Base-by-base conservation (phyloP, 2,113 vertebrate species). In the Plestiodon gilberti region DNA sequence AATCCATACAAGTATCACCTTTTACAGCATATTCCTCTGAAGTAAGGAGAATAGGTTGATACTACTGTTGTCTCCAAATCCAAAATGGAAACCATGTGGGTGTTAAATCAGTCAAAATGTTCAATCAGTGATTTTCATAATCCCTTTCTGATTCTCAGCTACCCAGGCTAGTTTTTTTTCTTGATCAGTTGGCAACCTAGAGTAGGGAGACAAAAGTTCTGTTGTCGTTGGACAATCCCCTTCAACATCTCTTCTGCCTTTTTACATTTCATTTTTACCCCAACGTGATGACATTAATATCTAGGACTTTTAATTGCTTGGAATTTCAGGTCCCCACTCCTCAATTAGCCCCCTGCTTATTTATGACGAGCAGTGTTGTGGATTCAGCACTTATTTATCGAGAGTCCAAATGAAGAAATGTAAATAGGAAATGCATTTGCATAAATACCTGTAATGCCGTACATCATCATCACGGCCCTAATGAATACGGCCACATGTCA, bases 21-120 rank as follows among this genome's bases (percentile, higher is more conserved):
- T 38, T 89, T 88, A 3, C 7, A 84, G 33, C 30, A 59, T 3
- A 22, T 89, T 91, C n/a, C 82, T 79, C 86, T 89, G 74, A 67
- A 87, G 65, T 74, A 35, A 62, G 48, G 67, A 70, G n/a, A 22
- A 18, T 52, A 33, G 20, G 22, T 48, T 89, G 83, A 67, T 52
- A 65, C 28, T 81, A 88, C n/a, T 55, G 22, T 62, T 25, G 22
- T 4, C 61, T 62, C 43, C 43, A 25, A 23, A 62, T 62, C 22
- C 61, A 62, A 62, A 62, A 62, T 62, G 43, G 43, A 48, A 48
- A 48, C 43, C 8, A 8, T 48, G 43, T 48, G 43, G 43, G 4
- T 48, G 43, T 48, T 48, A 48, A 48, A 5, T 48, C 43, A 48
- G 43, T 48, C 4, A 48, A 48, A 48, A 48, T 48, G 43, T 48